These are phyloP conservation scores for Centruroides vittatus DNA, from an alignment of 1,140 invertebrate genomes.

Conservation along the genomic window DNA sequence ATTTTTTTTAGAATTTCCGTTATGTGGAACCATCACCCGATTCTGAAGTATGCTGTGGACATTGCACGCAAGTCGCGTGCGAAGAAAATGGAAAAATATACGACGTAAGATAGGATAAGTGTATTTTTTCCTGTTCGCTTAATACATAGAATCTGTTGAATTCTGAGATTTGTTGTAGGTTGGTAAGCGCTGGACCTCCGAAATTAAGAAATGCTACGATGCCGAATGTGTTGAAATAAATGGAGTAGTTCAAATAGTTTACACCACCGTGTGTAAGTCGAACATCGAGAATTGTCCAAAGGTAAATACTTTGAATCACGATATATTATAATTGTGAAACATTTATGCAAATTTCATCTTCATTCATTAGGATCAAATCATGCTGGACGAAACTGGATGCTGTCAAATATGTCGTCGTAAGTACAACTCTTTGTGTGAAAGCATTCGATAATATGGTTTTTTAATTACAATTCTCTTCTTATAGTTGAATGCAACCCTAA, in stretches of 20 bases:
- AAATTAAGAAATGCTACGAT: not conserved
- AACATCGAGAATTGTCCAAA: too few relatives aligned
- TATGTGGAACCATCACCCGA: conserved; percentile 32
- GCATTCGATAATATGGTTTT: too few relatives aligned
- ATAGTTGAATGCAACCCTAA: too few relatives aligned
- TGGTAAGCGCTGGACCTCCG: not conserved
- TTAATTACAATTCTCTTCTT: too few relatives aligned
- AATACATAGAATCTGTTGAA: not conserved
- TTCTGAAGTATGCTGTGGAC: conserved; percentile 43
- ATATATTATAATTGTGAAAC: too few relatives aligned
- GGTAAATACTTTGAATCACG: too few relatives aligned
- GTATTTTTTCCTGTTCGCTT: not conserved
- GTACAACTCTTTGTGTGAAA: too few relatives aligned
- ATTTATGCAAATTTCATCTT: too few relatives aligned
- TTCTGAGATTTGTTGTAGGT: not conserved
- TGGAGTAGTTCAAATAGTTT: not conserved
- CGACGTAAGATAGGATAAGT: conserved; percentile 25
- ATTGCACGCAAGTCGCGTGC: conserved; percentile 40
- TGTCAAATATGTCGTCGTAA: too few relatives aligned
- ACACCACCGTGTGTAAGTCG: not conserved
- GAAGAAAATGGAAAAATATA: conserved; percentile 38
- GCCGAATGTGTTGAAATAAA: not conserved
- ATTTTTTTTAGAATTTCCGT: conserved; percentile 11
- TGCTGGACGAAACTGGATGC: too few relatives aligned
- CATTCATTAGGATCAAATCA: too few relatives aligned